Base-by-base conservation (phyloP, 2,113 vertebrate genomes). In the Nymphicus hollandicus region DNA sequence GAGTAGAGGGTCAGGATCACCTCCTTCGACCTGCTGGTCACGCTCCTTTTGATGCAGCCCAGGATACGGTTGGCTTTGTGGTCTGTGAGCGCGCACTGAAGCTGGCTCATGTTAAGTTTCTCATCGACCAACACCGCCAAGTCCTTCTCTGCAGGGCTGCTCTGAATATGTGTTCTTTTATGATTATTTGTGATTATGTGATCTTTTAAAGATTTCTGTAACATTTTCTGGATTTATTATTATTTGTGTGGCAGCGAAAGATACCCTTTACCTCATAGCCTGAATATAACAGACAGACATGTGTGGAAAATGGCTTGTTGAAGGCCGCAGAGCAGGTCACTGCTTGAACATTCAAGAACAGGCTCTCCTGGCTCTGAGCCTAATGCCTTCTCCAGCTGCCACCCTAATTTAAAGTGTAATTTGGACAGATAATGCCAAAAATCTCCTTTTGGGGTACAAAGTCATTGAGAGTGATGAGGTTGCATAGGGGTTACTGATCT, bases 341-440 rank as follows among this genome's bases (percentile, higher is more conserved):
- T 0, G 0, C n/a, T 11, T 44, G 49, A 65, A 11, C 25, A 27
- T 0, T 0, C 0, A 0, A 5, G 52, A n/a, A 49, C 35, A 1
- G 2, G 22, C 31, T 63, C 37, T 77, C 31, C n/a, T 64, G 49
- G 24, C 17, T 24, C 35, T n/a, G 41, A 70, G 66, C 63, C 39
- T 43, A 18, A 3, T n/a, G 27, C 39, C 68, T 11, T 86, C 49
- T 73, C 28, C 63, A 77, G 55, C 61, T 1, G 0, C 60, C 16
- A 8, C 0, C 0, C 29, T 60, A 49, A 11, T 37, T 88, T 85
- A 3, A 72, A 53, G 6, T 17, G 11, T 17, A 8, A 19, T 69
- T 65, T 74, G 52, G 50, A 41, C 47, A 68, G 23, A 50, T 49
- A 66, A 88, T 2, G 1, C 11, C 46, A 55, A 31, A 66, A 79